Percentiles rank a stretch among this genome's conserved stretches.
Conservation (phyloP, 1,140 invertebrate genomes). For the Drosophila mayri region DNA sequence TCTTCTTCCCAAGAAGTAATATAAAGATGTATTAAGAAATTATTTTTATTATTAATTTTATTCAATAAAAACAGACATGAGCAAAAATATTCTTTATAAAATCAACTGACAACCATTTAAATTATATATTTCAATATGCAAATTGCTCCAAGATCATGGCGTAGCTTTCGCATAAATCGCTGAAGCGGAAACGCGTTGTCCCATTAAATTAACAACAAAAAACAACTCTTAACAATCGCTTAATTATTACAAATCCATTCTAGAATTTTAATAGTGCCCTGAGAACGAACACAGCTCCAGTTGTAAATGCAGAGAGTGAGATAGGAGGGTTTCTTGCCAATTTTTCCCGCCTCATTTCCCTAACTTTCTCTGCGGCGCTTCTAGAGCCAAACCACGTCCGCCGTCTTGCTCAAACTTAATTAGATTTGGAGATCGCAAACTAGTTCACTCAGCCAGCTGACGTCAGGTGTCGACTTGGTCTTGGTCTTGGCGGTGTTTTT, state of each 20-base stretch:
- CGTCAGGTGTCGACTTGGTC: slow-evolving; percentile 26
- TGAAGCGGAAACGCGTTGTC: slow-evolving; percentile 33
- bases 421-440: slow-evolving; percentile 73
- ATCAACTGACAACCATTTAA: neutral
- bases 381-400: slow-evolving; percentile 60
- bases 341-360: slow-evolving; percentile 46
- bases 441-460: slow-evolving; percentile 60
- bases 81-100: neutral
- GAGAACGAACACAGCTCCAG: slow-evolving; percentile 14
- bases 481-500: slow-evolving; percentile 30
- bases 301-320: slow-evolving; percentile 3
- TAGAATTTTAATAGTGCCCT: slow-evolving; percentile 21
- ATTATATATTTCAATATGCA: slow-evolving; percentile 20
- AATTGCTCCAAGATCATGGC: slow-evolving; percentile 23
- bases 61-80: neutral
- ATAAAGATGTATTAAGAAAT: too few species aligned
- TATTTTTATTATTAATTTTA: neutral
- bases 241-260: slow-evolving; percentile 43
- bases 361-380: slow-evolving; percentile 61
- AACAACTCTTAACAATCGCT: slow-evolving; percentile 1
- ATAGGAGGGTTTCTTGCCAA: slow-evolving; percentile 28
- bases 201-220: slow-evolving; percentile 25
- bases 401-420: slow-evolving; percentile 62
- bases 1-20: too few species aligned
- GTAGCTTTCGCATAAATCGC: slow-evolving; percentile 18